Percentiles rank a stretch among this genome's conserved stretches.
These are phyloP conservation scores for Callorhinus ursinus DNA, from an alignment of 2,113 vertebrate species.

Conservation along the genomic window DNA sequence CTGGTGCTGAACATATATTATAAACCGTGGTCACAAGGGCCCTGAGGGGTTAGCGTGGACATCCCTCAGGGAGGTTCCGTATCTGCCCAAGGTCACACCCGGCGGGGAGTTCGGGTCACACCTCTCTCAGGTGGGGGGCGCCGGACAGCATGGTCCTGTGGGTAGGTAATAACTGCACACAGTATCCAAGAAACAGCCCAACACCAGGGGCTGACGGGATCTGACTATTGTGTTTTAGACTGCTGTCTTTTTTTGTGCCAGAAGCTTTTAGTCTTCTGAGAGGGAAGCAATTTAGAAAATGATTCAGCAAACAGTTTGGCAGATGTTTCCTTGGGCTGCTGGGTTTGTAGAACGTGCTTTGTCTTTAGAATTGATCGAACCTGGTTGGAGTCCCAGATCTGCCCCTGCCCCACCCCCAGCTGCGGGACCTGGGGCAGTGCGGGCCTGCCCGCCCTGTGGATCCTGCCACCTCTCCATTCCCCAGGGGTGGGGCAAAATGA, in stretches of 20 bases:
- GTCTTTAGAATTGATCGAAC: not conserved
- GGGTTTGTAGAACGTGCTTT: not conserved
- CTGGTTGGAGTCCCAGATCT: not conserved
- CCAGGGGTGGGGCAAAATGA: accelerated
- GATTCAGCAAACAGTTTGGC: not conserved
- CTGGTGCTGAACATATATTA: not conserved
- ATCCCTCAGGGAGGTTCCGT: accelerated
- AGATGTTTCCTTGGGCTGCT: not conserved
- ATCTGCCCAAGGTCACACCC: not conserved
- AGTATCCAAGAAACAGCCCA: accelerated
- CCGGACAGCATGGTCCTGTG: accelerated
- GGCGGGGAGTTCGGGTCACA: not conserved
- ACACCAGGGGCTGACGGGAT: accelerated
- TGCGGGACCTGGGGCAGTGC: accelerated
- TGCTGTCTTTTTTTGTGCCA: not conserved
- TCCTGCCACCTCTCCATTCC: accelerated
- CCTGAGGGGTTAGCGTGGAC: accelerated
- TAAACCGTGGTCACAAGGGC: accelerated
- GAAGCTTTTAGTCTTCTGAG: not conserved
- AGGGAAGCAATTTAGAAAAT: constrained; percentile 51
- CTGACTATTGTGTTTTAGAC: accelerated
- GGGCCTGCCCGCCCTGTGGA: accelerated
- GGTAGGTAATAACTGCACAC: not conserved
- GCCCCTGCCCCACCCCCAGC: too few relatives aligned
- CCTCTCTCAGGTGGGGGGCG: not conserved